phyloP scores from a whole-genome alignment of 2,888 invertebrate species.

The Sympetrum striolatum region DNA sequence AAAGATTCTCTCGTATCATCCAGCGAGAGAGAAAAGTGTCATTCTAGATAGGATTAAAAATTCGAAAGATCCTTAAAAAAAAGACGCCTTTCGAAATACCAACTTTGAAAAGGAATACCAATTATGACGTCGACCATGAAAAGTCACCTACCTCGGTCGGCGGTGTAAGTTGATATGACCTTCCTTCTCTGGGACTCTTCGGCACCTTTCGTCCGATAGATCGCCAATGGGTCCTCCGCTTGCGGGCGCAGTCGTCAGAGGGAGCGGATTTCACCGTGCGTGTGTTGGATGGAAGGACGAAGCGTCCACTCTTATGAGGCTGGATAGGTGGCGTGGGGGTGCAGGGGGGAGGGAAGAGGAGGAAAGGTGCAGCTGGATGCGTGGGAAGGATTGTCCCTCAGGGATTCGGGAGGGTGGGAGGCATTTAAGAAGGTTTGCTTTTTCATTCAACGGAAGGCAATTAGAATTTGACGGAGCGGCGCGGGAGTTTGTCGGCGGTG shows the following conservation, averaged over 20 bases:
- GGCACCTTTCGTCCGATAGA: too few species aligned
- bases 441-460: conserved; percentile 11
- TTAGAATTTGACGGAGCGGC: not conserved
- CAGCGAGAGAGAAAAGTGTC: too few species aligned
- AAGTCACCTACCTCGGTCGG: too few species aligned
- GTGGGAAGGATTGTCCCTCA: not conserved
- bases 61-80: too few species aligned
- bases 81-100: too few species aligned
- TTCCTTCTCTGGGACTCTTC: too few species aligned
- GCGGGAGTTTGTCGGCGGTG: not conserved
- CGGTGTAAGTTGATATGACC: too few species aligned
- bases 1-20: too few species aligned
- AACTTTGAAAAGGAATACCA: too few species aligned
- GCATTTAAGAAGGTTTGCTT: not conserved
- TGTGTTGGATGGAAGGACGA: not conserved
- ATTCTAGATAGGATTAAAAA: too few species aligned
- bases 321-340: not conserved
- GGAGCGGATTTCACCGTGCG: not conserved
- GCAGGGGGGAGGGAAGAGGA: not conserved
- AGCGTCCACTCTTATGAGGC: conserved; percentile 31
- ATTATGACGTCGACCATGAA: too few species aligned
- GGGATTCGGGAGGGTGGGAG: not conserved
- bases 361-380: not conserved
- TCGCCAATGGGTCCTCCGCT: not conserved
- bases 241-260: not conserved